Percentiles rank a stretch among this genome's conserved stretches.
Evolutionary conservation across 2,113 vertebrate genomes (phyloP).

Genomic region (Silurus glanis): DNA sequence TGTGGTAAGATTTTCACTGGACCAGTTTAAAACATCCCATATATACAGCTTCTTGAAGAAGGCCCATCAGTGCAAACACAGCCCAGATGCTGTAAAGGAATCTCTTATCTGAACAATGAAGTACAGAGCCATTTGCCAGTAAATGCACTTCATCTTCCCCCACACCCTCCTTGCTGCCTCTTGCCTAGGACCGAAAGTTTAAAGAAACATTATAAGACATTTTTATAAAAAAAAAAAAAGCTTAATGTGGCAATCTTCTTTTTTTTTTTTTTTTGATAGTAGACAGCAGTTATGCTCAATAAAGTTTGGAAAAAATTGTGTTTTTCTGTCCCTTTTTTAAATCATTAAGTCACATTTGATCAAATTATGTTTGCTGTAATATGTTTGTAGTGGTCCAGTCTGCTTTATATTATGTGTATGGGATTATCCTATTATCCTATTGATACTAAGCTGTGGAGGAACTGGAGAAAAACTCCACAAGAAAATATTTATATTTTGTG

Average conservation of each 20-base stretch:
- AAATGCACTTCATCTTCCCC: slow-evolving; percentile 56
- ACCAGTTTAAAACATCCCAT: slow-evolving; percentile 37
- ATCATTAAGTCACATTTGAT: neutral
- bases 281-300: neutral
- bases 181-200: slow-evolving; percentile 25
- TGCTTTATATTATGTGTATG: neutral
- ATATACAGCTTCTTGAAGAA: slow-evolving; percentile 42
- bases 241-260: neutral
- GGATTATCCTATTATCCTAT: neutral
- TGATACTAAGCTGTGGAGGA: neutral
- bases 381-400: neutral
- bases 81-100: slow-evolving; percentile 52
- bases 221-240: neutral
- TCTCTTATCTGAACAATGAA: slow-evolving; percentile 61
- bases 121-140: slow-evolving; percentile 53
- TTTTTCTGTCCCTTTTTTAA: neutral
- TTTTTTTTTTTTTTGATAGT: neutral
- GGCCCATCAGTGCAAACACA: slow-evolving; percentile 33
- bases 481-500: neutral
- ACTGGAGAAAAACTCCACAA: neutral
- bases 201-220: neutral
- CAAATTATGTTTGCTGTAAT: neutral
- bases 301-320: neutral
- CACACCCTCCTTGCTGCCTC: slow-evolving; percentile 6
- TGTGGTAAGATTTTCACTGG: slow-evolving; percentile 23